phyloP scores from a whole-genome alignment of 2,797 vertebrate species.

The Sebastes iracundus region DNA sequence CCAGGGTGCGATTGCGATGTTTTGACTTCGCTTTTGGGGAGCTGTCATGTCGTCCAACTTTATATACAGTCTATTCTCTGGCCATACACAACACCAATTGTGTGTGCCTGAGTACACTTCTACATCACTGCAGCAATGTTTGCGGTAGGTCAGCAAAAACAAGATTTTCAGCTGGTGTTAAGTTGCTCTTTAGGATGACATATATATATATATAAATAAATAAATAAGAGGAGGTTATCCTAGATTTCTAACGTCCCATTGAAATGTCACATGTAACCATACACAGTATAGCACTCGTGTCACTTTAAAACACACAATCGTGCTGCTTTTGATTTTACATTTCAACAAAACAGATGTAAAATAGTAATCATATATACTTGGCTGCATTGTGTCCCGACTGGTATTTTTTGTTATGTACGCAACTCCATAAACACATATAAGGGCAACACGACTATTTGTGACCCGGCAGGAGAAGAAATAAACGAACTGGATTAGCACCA shows the following conservation, averaged over 20 bases:
- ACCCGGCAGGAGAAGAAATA: conserved; percentile 1
- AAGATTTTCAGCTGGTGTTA: too few relatives aligned
- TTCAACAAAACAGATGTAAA: background rate
- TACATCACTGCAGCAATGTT: too few relatives aligned
- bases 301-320: background rate
- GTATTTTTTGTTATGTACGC: conserved; percentile 3
- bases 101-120: too few relatives aligned
- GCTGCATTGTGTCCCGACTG: background rate
- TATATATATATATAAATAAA: too few relatives aligned
- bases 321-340: background rate
- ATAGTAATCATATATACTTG: background rate
- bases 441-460: background rate
- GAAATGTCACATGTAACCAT: background rate
- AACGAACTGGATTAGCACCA: background rate
- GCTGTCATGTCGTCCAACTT: too few relatives aligned
- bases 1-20: too few relatives aligned
- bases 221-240: background rate
- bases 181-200: too few relatives aligned
- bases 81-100: background rate
- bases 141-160: background rate
- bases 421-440: background rate
- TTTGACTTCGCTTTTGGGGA: too few relatives aligned
- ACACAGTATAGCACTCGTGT: background rate
- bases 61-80: too few relatives aligned
- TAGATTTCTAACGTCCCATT: background rate